Base-by-base conservation (phyloP, 2,888 invertebrate species). In the Laspeyria flexula region DNA sequence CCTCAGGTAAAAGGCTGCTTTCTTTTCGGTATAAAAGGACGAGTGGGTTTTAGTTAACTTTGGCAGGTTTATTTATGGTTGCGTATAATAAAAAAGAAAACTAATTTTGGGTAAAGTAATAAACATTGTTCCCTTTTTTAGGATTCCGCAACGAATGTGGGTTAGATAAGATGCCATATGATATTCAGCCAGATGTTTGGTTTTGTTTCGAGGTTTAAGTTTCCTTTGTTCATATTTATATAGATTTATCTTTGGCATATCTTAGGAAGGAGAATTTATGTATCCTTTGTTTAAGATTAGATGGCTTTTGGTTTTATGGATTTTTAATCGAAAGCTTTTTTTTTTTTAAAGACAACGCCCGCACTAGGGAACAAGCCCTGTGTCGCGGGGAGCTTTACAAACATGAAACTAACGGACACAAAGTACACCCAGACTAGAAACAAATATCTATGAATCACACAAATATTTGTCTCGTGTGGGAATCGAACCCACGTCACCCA, bases 1-100 rank as follows among this genome's bases (percentile, higher is more conserved):
- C 71, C 67, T 43, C 55, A 75, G 67, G 76, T 78, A 80, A 83
- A 80, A 73, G 77, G 71, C 71, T 77, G 73, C 63, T 77, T 79
- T 75, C 66, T 66, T 64, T 54, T 58, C 54, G 43, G 59, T 67
- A 73, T 72, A 71, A 75, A 76, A 73, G 73, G 66, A 64, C 61
- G 61, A 67, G 61, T 56, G 61, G 65, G 53, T 60, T 69, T 70
- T 65, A 66, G 69, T 75, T 72, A 71, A 61, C 64, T 60, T 71
- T 65, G 68, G 63, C 58, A 71, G 61, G 55, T 69, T 74, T 72
- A 62, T 74, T 73, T 73, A 69, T 65, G 57, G 62, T 44, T 37
- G 53, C 43, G 46, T 69, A 58, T 69, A 60, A 68, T 69, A 68
- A 68, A 68, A 68, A 63, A 63, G 63, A 65, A 68, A 68, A 68